These are phyloP conservation scores for Agrochola lychnidis DNA, from an alignment of 2,888 invertebrate species.

Conservation along the genomic window DNA sequence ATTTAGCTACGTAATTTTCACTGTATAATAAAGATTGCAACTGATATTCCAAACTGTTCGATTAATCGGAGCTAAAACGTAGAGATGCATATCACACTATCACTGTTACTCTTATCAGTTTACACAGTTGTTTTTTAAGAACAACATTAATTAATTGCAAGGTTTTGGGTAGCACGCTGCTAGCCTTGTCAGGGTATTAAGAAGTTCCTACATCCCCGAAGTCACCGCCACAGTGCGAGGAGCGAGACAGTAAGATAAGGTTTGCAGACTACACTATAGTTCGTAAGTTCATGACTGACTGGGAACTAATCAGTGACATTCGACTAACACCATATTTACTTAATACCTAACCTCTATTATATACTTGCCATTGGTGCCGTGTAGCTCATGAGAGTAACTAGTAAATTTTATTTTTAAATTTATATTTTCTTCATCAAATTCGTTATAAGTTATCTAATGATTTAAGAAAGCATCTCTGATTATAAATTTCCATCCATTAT, in stretches of 20 bases:
- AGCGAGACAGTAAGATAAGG: neutral
- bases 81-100: slow-evolving; percentile 17
- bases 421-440: neutral
- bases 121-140: neutral
- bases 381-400: neutral
- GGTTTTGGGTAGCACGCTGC: neutral
- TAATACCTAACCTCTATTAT: neutral
- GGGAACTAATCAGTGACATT: slow-evolving; percentile 11
- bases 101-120: slow-evolving; percentile 19
- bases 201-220: neutral
- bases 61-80: slow-evolving; percentile 17
- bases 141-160: slow-evolving; percentile 18
- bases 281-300: slow-evolving; percentile 23
- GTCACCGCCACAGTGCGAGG: slow-evolving; percentile 2
- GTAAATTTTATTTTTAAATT: neutral
- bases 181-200: slow-evolving; percentile 22
- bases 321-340: neutral
- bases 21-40: slow-evolving; percentile 54
- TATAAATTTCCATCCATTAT: neutral
- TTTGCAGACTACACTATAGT: slow-evolving; percentile 9
- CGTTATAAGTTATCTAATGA: neutral
- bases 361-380: neutral
- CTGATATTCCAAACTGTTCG: slow-evolving; percentile 44
- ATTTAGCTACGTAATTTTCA: slow-evolving; percentile 57
- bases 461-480: slow-evolving; percentile 2